These are phyloP conservation scores for Blennius ocellaris DNA, from an alignment of 2,113 vertebrate species.

Conservation along the genomic window DNA sequence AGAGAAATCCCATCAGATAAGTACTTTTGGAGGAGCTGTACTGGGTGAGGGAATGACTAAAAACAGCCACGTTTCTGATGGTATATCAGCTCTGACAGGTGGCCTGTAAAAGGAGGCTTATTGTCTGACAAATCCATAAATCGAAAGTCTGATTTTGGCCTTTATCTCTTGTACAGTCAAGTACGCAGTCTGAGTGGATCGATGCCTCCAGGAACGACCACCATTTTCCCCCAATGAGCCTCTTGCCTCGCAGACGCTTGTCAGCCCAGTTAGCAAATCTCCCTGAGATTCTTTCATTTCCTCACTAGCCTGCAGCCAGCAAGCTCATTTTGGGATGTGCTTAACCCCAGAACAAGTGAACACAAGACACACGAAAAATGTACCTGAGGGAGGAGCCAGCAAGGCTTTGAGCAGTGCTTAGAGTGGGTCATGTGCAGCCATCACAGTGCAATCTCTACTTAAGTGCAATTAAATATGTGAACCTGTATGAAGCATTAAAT, in stretches of 20 bases:
- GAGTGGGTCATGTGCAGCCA: conserved; percentile 33
- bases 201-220: conserved; percentile 51
- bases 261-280: conserved; percentile 68
- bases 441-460: background rate
- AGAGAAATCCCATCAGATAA: conserved; percentile 8
- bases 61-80: conserved; percentile 13
- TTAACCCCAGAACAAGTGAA: conserved; percentile 63
- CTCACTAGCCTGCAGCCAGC: conserved; percentile 56
- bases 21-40: conserved; percentile 16
- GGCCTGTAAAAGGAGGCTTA: conserved; percentile 1
- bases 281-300: conserved; percentile 51
- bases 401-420: conserved; percentile 79
- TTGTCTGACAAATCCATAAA: background rate
- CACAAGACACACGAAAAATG: conserved; percentile 65
- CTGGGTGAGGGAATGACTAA: conserved; percentile 26
- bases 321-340: conserved; percentile 63
- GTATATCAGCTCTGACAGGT: conserved; percentile 6
- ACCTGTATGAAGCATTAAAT: background rate
- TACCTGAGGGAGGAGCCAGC: conserved; percentile 64
- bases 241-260: conserved; percentile 64
- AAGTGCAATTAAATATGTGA: conserved; percentile 28
- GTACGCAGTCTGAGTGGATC: conserved; percentile 24
- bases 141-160: conserved; percentile 29
- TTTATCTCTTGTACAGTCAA: conserved; percentile 16
- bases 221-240: conserved; percentile 70